phyloP scores from a whole-genome alignment of 1,140 invertebrate genomes.

The Drosophila dunni region DNA sequence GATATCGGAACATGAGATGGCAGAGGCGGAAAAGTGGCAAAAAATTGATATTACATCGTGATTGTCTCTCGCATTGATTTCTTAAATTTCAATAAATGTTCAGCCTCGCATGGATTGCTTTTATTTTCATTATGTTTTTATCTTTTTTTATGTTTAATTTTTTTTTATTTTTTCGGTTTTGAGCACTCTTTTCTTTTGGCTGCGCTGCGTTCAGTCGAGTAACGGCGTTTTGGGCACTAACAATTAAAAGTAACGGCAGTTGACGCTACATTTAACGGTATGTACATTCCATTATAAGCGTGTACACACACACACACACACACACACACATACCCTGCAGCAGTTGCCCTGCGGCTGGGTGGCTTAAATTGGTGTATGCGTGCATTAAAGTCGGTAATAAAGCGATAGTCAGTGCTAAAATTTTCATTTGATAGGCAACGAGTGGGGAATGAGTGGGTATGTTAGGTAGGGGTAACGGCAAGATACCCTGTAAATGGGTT shows the following conservation, averaged over 20 bases:
- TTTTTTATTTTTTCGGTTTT: conserved; percentile 16
- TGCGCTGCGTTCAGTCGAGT: conserved; percentile 41
- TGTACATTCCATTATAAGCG: conserved; percentile 7
- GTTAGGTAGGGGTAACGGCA: neutral
- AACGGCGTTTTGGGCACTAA: conserved; percentile 62
- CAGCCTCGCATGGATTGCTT: conserved; percentile 11
- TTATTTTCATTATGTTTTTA: conserved; percentile 9
- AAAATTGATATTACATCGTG: conserved; percentile 46
- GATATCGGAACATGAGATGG: conserved; percentile 15
- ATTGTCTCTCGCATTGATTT: conserved; percentile 60
- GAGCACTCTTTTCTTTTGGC: conserved; percentile 6
- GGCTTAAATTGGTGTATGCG: conserved; percentile 17
- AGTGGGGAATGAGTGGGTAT: neutral
- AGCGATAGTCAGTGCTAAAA: conserved; percentile 68
- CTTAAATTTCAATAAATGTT: conserved; percentile 67
- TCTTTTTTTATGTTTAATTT: neutral
- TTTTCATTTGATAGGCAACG: conserved; percentile 67
- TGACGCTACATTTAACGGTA: conserved; percentile 64
- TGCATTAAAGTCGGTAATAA: conserved; percentile 58
- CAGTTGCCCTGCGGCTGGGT: neutral
- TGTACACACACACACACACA: neutral
- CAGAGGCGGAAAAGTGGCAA: neutral
- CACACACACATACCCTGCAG: neutral
- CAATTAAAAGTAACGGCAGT: conserved; percentile 73
- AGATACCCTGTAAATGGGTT: neutral